Percentiles rank a stretch among this genome's conserved stretches.
Evolutionary conservation across 2,797 vertebrate species (phyloP).

Genomic region (Parambassis ranga): DNA sequence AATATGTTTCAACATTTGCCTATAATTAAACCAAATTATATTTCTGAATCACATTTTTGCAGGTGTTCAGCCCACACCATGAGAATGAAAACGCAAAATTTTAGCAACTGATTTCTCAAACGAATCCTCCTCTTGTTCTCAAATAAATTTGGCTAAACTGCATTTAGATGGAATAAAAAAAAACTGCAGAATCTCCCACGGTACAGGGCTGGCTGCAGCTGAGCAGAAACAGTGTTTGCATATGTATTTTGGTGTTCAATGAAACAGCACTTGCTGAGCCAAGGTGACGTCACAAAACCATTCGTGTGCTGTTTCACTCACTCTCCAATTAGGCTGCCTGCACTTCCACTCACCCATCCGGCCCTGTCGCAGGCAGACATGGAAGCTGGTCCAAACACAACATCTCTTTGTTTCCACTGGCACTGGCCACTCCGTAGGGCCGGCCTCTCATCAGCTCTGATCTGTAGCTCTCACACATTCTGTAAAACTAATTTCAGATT

Average conservation of each 20-base stretch:
- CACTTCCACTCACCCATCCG: constrained; percentile 62
- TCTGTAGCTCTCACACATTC: constrained; percentile 35
- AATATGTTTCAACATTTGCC: no score
- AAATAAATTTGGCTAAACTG: neutral
- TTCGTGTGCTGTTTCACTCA: constrained; percentile 48
- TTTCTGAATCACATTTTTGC: no score
- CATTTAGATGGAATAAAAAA: neutral
- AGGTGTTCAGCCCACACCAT: no score
- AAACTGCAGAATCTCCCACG: neutral
- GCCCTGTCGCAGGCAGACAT: constrained; percentile 43
- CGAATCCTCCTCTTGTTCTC: neutral
- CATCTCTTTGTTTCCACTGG: constrained; percentile 74
- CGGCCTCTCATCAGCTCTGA: constrained; percentile 59
- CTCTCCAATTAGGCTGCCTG: constrained; percentile 62
- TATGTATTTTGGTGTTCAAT: constrained; percentile 37
- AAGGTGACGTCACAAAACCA: constrained; percentile 58
- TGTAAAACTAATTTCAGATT: constrained; percentile 47
- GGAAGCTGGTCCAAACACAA: constrained; percentile 66
- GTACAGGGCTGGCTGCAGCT: constrained; percentile 3
- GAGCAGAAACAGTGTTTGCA: constrained; percentile 25
- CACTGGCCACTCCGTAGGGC: constrained; percentile 27
- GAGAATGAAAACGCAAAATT: neutral
- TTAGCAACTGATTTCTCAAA: neutral
- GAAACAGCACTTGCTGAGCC: constrained; percentile 22
- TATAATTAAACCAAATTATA: no score